Conservation (phyloP, 64 coral and sea anemone genomes). For the Exaiptasia diaphana region DNA sequence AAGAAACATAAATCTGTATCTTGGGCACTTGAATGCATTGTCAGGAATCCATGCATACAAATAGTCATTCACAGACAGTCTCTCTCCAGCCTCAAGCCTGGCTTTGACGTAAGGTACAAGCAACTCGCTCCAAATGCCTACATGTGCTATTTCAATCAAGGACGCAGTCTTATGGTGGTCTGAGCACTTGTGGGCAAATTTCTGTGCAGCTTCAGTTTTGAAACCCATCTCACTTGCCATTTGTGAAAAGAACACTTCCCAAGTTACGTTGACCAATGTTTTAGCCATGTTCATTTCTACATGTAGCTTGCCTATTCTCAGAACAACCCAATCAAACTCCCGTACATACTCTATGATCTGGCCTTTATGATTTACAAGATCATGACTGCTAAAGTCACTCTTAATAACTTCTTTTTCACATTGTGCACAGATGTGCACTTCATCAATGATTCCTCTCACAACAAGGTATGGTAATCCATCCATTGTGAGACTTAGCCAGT, state of each 20-base stretch:
- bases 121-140: slow-evolving; percentile 38
- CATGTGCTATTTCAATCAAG: neutral
- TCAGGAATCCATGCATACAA: slow-evolving; percentile 18
- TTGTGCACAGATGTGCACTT: neutral
- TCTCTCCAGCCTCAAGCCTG: neutral
- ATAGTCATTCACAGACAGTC: slow-evolving; percentile 6
- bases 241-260: slow-evolving; percentile 11
- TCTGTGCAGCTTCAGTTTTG: neutral
- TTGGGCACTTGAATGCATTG: too few species aligned
- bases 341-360: neutral
- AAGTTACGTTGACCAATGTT: neutral
- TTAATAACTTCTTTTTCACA: neutral
- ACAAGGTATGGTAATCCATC: neutral
- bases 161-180: neutral
- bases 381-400: neutral
- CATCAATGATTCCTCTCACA: neutral
- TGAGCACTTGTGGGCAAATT: neutral
- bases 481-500: slow-evolving; percentile 17
- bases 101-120: slow-evolving; percentile 42
- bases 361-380: neutral
- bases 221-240: slow-evolving; percentile 12
- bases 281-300: slow-evolving; percentile 33
- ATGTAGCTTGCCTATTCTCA: slow-evolving; percentile 14
- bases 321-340: slow-evolving; percentile 29
- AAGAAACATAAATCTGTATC: too few species aligned